Evolutionary conservation across 2,797 vertebrate genomes (phyloP).

Genomic region (Cetoscarus ocellatus): DNA sequence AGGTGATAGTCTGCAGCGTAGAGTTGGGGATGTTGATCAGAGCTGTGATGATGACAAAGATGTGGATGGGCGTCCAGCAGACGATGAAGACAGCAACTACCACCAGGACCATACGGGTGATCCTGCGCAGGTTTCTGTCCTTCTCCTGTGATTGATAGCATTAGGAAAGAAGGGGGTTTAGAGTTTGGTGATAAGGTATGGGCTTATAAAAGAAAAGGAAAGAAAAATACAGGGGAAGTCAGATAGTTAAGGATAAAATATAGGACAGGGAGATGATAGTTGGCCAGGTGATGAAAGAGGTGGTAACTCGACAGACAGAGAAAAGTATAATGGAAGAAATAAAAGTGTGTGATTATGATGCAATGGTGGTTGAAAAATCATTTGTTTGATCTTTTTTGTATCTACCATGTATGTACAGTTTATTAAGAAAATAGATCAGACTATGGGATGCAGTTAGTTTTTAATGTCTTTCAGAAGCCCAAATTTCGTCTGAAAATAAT

Average conservation of each 20-base stretch:
- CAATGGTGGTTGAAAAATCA: background rate
- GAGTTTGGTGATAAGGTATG: background rate
- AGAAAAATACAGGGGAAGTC: background rate
- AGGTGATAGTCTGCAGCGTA: slow-evolving; percentile 94
- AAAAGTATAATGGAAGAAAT: no score
- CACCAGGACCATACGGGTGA: slow-evolving; percentile 98
- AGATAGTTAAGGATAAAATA: no score
- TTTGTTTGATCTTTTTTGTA: no score
- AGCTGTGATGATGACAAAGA: slow-evolving; percentile 96
- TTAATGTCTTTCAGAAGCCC: no score
- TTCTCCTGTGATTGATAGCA: slow-evolving; percentile 86
- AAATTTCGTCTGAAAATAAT: no score
- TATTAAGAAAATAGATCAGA: no score
- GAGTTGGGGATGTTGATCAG: slow-evolving; percentile 94
- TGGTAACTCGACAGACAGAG: background rate
- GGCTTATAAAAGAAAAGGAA: background rate
- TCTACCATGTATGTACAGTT: no score
- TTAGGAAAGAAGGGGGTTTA: background rate
- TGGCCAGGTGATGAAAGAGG: background rate
- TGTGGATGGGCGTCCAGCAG: slow-evolving; percentile 99
- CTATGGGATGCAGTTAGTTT: no score
- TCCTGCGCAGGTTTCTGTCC: slow-evolving; percentile 95
- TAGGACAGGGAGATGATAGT: background rate
- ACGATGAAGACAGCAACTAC: slow-evolving; percentile 98
- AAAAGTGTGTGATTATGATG: no score